Conservation (phyloP, 2,888 invertebrate genomes). For the Carterocephalus palaemon region DNA sequence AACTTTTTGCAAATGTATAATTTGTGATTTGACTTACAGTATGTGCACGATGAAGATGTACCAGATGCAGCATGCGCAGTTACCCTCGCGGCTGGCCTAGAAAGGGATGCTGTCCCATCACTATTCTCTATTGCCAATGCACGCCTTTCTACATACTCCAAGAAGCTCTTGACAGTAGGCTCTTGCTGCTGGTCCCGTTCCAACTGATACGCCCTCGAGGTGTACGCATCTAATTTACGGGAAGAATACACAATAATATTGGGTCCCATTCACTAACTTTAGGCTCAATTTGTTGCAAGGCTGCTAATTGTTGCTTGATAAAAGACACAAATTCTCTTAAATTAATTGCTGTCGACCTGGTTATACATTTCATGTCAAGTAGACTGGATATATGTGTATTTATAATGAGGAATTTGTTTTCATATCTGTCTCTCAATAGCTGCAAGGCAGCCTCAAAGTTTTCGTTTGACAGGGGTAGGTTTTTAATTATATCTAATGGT, state of each 20-base stretch:
- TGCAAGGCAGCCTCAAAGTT: conserved; percentile 20
- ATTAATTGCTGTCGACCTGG: conserved; percentile 1
- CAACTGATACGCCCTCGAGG: conserved; percentile 20
- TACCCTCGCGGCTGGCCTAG: neutral
- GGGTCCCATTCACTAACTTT: conserved; percentile 25
- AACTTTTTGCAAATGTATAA: conserved; percentile 24
- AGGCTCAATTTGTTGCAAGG: conserved; percentile 15
- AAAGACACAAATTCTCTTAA: conserved; percentile 23
- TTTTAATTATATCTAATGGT: conserved; percentile 27
- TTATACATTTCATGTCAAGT: conserved; percentile 18
- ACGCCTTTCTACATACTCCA: conserved; percentile 19
- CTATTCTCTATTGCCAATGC: conserved; percentile 21
- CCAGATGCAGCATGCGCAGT: neutral
- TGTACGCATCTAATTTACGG: conserved; percentile 28
- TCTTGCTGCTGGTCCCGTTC: conserved; percentile 9
- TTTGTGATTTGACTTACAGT: conserved; percentile 24
- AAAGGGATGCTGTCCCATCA: neutral
- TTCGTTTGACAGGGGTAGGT: conserved; percentile 24
- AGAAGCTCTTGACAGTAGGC: conserved; percentile 3
- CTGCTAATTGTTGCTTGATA: conserved; percentile 25
- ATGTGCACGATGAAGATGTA: conserved; percentile 3
- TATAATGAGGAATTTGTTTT: conserved; percentile 20
- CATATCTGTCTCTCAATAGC: conserved; percentile 23
- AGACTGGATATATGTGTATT: conserved; percentile 16
- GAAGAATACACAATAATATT: conserved; percentile 25